These are phyloP conservation scores for Netelia inedita DNA, from an alignment of 2,888 invertebrate species.

Conservation along the genomic window DNA sequence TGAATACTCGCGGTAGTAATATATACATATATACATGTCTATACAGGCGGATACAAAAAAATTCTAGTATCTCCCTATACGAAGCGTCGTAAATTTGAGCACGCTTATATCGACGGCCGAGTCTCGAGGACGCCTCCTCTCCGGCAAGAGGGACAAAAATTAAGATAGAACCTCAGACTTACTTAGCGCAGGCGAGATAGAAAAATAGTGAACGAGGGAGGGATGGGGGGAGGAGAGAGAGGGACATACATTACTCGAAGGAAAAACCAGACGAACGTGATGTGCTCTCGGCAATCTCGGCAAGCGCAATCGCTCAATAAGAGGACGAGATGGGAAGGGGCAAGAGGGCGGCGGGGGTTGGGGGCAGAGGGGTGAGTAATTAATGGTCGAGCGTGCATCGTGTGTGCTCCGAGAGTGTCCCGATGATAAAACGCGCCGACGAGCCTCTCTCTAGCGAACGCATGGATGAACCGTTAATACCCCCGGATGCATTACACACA, in stretches of 20 bases:
- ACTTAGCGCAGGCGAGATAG: conserved; percentile 53
- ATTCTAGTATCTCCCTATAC: conserved; percentile 41
- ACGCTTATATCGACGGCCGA: conserved; percentile 19
- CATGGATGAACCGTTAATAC: conserved; percentile 64
- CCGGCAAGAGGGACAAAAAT: conserved; percentile 38
- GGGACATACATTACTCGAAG: conserved; percentile 26
- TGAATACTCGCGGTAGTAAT: conserved; percentile 42
- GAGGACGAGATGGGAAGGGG: conserved; percentile 52
- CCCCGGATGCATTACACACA: conserved; percentile 44
- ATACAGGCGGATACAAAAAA: conserved; percentile 38
- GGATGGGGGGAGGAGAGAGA: conserved; percentile 26
- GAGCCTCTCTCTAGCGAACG: conserved; percentile 41
- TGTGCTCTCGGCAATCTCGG: conserved; percentile 64
- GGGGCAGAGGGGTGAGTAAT: conserved; percentile 63
- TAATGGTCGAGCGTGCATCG: conserved; percentile 68
- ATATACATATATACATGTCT: not conserved
- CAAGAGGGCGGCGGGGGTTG: too few species aligned
- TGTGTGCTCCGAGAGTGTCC: conserved; percentile 63
- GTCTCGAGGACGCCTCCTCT: conserved; percentile 24
- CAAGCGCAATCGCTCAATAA: conserved; percentile 67
- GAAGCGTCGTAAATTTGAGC: conserved; percentile 46
- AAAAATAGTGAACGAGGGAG: conserved; percentile 14
- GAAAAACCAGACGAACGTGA: conserved; percentile 35
- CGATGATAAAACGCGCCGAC: conserved; percentile 67
- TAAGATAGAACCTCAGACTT: conserved; percentile 43